These are phyloP conservation scores for Toxotes chatareus DNA, from an alignment of 2,113 vertebrate genomes.

Conservation along the genomic window DNA sequence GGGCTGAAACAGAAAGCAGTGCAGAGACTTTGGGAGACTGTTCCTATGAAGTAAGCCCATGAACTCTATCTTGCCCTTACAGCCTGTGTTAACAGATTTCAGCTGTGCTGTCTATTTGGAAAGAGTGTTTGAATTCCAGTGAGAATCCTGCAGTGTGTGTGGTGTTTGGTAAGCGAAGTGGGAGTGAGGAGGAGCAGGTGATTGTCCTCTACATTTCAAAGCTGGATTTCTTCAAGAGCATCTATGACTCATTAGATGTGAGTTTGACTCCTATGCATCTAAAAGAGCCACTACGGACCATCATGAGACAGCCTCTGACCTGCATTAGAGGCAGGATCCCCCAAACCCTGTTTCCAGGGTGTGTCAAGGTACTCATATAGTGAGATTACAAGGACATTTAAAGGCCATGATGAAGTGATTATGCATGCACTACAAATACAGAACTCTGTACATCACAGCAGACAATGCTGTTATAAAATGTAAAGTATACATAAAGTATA, in stretches of 20 bases:
- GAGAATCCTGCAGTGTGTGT: slow-evolving; percentile 24
- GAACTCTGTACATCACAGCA: neutral
- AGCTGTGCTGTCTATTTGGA: slow-evolving; percentile 47
- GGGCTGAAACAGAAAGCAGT: slow-evolving; percentile 86
- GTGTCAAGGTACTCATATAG: slow-evolving; percentile 81
- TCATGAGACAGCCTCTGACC: slow-evolving; percentile 77
- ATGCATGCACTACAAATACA: neutral
- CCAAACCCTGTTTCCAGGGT: slow-evolving; percentile 81
- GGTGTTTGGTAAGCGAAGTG: slow-evolving; percentile 76
- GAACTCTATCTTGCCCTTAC: slow-evolving; percentile 1
- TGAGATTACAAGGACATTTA: neutral
- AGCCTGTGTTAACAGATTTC: slow-evolving; percentile 34
- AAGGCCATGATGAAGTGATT: neutral
- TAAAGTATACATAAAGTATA: neutral
- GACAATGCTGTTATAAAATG: neutral
- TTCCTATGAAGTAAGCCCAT: slow-evolving; percentile 72
- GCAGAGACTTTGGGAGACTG: slow-evolving; percentile 82
- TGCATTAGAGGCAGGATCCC: slow-evolving; percentile 82
- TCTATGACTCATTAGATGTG: slow-evolving; percentile 84
- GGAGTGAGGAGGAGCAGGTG: slow-evolving; percentile 60
- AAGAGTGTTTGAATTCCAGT: slow-evolving; percentile 36
- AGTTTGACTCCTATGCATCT: slow-evolving; percentile 82
- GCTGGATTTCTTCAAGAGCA: slow-evolving; percentile 82
- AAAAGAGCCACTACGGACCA: slow-evolving; percentile 71
- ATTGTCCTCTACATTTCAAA: slow-evolving; percentile 85